Evolutionary conservation across 1,140 invertebrate species (phyloP), one percentile per base, ranked within the genome.

Genomic region (Pseudobourletiella spinata): DNA sequence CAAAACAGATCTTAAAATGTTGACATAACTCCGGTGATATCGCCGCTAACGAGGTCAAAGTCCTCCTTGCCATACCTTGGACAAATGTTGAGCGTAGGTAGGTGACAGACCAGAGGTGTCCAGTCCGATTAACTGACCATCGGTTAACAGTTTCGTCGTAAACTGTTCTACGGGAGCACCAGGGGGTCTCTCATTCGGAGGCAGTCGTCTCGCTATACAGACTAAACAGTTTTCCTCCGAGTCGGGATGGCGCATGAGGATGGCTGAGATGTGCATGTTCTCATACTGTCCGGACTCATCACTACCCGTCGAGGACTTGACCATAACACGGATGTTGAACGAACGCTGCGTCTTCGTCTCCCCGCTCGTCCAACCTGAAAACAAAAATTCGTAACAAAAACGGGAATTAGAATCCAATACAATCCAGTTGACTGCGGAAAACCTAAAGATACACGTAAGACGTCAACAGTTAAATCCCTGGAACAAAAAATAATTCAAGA

Each of bases 71-170:
- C n/a, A n/a, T n/a, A 62, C 61, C 50, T 63, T 63, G 29, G 61
- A 46, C 44, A 63, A 51, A 28, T 63, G 56, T 42, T 44, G 48
- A 30, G 48, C 56, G 62, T 64, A 63, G 43, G 30, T 63, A 32
- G 16, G 18, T 16, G 61, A 63, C 18, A 91, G 76, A 64, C 84
- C 83, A 72, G 82, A 85, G 46, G 81, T 82, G 75, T 93, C 89
- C 65, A 89, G 76, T 65, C 78, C 82, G 68, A 91, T 80, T 69
- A 97, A 89, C 76, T 86, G 90, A 58, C 89, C 90, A 70, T 83
- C 81, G 61, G 82, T 79, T 77, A 95, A 90, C 73, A 95, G 80
- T 79, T 90, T 90, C 73, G 94, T 89, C 71, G 90, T 89, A 76
- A 96, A 93, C 75, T 93, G 89, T 76, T 93, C 88, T 68, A 89